Evolutionary conservation across 1,140 invertebrate genomes (phyloP).

Genomic region (Colletes latitarsis): DNA sequence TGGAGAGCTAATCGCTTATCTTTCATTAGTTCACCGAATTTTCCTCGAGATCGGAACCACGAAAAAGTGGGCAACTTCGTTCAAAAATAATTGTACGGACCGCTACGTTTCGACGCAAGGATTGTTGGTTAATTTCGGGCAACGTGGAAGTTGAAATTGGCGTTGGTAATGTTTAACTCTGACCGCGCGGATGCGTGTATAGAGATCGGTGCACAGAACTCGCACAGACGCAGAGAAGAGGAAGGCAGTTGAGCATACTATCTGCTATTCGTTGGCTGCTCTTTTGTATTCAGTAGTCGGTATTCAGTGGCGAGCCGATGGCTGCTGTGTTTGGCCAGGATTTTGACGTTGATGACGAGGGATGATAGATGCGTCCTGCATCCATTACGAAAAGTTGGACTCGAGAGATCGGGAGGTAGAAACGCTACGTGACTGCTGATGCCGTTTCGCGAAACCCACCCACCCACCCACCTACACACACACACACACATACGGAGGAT

Average conservation of each 20-base stretch:
- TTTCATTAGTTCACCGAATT: no score
- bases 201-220: no score
- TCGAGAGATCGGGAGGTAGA: slow-evolving; percentile 23
- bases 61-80: no score
- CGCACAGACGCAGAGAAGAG: background rate
- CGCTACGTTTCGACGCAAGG: no score
- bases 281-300: slow-evolving; percentile 57
- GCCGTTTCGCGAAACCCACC: background rate
- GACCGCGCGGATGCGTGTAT: no score
- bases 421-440: slow-evolving; percentile 4
- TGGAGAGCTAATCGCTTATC: no score
- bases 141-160: background rate
- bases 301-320: slow-evolving; percentile 47
- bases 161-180: no score
- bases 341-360: slow-evolving; percentile 63
- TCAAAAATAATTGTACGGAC: no score
- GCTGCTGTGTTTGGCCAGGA: slow-evolving; percentile 48
- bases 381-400: slow-evolving; percentile 50
- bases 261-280: slow-evolving; percentile 21
- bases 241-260: background rate
- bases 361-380: slow-evolving; percentile 52
- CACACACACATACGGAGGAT: background rate
- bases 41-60: no score
- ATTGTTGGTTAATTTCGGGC: no score
- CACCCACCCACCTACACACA: background rate